Percentiles rank a stretch among this genome's conserved stretches.
Conservation (phyloP, 1,140 invertebrate species). For the Eriosoma lanigerum region DNA sequence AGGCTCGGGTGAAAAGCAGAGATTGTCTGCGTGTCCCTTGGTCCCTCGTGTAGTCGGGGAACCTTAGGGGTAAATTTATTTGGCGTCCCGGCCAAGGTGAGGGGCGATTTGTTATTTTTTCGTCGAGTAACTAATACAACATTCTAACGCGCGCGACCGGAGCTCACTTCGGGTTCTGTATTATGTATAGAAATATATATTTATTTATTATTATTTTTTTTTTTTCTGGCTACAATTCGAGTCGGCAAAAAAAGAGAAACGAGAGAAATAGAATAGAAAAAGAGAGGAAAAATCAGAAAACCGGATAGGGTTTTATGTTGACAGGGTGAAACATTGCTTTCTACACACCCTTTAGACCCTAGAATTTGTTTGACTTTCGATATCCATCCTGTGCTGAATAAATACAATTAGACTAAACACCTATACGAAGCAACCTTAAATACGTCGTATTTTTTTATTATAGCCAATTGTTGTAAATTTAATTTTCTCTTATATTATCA, state of each 20-base stretch:
- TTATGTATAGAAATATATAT: conserved; percentile 31
- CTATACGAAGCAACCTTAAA: too few relatives aligned
- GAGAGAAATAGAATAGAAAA: background rate
- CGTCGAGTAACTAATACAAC: conserved; percentile 43
- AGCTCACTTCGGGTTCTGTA: conserved; percentile 23
- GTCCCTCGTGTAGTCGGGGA: background rate
- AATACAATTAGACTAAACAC: background rate
- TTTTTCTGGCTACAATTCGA: conserved; percentile 23
- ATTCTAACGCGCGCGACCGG: background rate
- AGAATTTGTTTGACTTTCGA: conserved; percentile 15
- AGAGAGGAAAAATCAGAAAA: conserved; percentile 32
- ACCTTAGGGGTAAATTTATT: conserved; percentile 48
- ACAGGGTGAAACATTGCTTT: conserved; percentile 49
- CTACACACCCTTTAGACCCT: conserved; percentile 14
- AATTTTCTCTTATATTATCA: too few relatives aligned
- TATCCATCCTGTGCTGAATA: conserved; percentile 27
- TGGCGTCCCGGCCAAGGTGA: conserved; percentile 43
- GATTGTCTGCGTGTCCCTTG: conserved; percentile 28
- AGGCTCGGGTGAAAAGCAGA: conserved; percentile 10
- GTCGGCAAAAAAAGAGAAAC: conserved; percentile 8
- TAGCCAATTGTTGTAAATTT: too few relatives aligned
- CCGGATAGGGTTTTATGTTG: conserved; percentile 49
- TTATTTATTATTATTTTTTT: too few relatives aligned
- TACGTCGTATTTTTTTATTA: too few relatives aligned
- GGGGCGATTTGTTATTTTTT: conserved; percentile 47